phyloP scores from a whole-genome alignment of 2,113 vertebrate species.

The Eclectus roratus region DNA sequence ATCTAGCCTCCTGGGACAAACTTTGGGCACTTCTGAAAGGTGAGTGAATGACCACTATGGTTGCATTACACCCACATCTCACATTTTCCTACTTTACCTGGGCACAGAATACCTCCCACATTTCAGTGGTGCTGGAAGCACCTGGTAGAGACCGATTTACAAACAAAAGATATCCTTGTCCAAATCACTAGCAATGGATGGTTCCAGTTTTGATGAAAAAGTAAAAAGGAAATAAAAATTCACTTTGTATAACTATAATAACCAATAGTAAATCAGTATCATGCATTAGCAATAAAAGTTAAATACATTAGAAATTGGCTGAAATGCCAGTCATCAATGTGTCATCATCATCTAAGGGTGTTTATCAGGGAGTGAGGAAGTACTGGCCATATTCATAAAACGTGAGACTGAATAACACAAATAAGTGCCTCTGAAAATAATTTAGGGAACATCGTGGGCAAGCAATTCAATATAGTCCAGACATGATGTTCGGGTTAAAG shows the following conservation, averaged over 20 bases:
- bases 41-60: background rate
- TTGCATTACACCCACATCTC: background rate
- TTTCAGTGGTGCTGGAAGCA: background rate
- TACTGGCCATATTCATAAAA: background rate
- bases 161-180: background rate
- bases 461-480: background rate
- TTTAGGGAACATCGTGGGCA: background rate
- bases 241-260: background rate
- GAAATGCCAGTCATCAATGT: background rate
- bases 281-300: background rate
- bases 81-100: background rate
- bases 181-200: fast-evolving
- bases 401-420: background rate
- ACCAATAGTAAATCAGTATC: background rate
- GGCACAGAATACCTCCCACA: background rate
- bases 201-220: background rate
- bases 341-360: background rate
- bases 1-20: background rate
- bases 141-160: background rate
- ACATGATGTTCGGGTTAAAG: background rate
- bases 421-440: background rate
- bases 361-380: background rate
- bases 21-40: background rate
- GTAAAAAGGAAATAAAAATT: background rate
- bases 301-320: background rate